phyloP scores from a whole-genome alignment of 2,113 vertebrate species.

The Oncorhynchus nerka region DNA sequence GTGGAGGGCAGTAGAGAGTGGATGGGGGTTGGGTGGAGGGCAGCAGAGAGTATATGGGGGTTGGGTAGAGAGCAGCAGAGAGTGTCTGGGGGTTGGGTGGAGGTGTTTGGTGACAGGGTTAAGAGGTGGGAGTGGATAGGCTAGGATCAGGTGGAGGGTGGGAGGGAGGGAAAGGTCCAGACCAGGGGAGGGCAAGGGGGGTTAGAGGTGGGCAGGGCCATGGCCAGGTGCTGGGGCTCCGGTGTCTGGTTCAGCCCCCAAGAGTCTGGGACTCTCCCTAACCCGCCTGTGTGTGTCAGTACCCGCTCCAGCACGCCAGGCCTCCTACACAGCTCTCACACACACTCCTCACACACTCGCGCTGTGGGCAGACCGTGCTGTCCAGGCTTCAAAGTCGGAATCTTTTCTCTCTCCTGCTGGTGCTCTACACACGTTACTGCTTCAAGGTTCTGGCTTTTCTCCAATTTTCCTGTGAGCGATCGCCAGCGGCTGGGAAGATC shows the following conservation, averaged over 20 bases:
- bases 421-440: neutral
- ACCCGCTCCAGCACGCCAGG: conserved; percentile 58
- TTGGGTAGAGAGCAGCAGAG: too few relatives aligned
- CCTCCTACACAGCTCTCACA: conserved; percentile 30
- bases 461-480: conserved; percentile 41
- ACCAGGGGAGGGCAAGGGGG: conserved; percentile 11
- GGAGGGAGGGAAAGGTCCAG: neutral
- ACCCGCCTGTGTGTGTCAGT: conserved; percentile 12
- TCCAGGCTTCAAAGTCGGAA: conserved; percentile 21
- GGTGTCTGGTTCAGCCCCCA: conserved; percentile 57
- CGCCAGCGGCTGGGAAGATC: conserved; percentile 22
- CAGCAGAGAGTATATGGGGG: too few relatives aligned
- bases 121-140: conserved; percentile 12
- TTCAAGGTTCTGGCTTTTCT: conserved; percentile 22
- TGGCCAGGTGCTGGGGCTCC: conserved; percentile 59
- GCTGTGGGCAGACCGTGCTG: conserved; percentile 14
- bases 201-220: conserved; percentile 36
- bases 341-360: conserved; percentile 13
- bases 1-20: too few relatives aligned
- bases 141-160: conserved; percentile 11
- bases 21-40: too few relatives aligned
- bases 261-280: conserved; percentile 19
- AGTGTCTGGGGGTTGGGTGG: neutral
- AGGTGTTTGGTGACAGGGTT: conserved; percentile 3
- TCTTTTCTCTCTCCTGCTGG: neutral